These are phyloP conservation scores for Standfussiana lucernea DNA, from an alignment of 2,888 invertebrate species.

Conservation along the genomic window DNA sequence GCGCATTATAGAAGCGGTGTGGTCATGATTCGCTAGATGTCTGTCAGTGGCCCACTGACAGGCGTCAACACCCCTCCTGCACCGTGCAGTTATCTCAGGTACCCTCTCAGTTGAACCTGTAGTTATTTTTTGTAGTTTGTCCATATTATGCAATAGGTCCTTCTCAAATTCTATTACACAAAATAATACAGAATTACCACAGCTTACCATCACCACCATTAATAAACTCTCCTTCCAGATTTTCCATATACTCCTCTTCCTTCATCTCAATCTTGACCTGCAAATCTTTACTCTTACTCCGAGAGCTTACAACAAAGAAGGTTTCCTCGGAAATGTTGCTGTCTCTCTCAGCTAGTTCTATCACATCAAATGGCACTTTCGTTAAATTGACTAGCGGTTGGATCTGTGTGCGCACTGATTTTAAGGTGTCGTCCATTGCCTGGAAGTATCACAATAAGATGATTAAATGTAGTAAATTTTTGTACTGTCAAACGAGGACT, in stretches of 20 bases:
- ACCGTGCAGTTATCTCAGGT: too few species aligned
- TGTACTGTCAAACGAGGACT: background rate
- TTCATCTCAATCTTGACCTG: constrained; percentile 79
- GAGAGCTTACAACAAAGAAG: constrained; percentile 55
- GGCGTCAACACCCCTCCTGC: too few species aligned
- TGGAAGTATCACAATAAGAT: constrained; percentile 51
- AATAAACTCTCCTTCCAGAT: constrained; percentile 72
- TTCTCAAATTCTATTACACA: too few species aligned
- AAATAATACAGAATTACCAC: background rate
- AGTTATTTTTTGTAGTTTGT: too few species aligned
- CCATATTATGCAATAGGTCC: too few species aligned
- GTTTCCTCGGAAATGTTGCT: constrained; percentile 60
- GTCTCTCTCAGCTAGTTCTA: constrained; percentile 65
- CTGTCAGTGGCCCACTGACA: too few species aligned
- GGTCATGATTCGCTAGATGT: too few species aligned
- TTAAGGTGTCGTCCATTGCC: constrained; percentile 69
- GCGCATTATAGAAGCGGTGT: too few species aligned
- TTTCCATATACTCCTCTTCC: constrained; percentile 71
- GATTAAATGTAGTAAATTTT: background rate
- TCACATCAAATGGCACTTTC: constrained; percentile 56
- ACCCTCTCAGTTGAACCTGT: too few species aligned
- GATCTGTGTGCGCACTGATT: constrained; percentile 61
- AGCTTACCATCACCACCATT: constrained; percentile 73
- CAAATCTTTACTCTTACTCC: constrained; percentile 44
- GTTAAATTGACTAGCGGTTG: constrained; percentile 69